Evolutionary conservation across 2,797 vertebrate genomes (phyloP).

Genomic region (Phaenicophaeus curvirostris): DNA sequence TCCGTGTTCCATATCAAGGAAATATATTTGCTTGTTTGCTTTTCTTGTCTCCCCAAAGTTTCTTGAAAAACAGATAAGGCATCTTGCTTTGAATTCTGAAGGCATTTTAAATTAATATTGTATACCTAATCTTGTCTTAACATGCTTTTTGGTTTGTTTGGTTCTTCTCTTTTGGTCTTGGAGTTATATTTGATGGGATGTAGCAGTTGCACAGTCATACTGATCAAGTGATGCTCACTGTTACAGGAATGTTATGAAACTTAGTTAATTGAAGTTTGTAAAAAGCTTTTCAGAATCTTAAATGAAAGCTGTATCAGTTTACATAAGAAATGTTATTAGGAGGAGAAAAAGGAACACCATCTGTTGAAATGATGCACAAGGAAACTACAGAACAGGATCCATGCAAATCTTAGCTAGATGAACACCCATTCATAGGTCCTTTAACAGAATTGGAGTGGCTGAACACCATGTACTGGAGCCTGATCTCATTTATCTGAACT

Average conservation of each 20-base stretch:
- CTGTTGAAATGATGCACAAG: background rate
- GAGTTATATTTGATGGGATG: background rate
- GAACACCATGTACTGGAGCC: background rate
- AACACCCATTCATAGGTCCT: background rate
- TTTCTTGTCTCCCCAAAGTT: background rate
- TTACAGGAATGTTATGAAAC: background rate
- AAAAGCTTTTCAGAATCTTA: background rate
- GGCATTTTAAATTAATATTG: slow-evolving; percentile 7
- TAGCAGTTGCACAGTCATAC: background rate
- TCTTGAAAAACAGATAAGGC: background rate
- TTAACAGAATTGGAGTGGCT: background rate
- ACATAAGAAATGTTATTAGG: background rate
- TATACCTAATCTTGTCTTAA: slow-evolving; percentile 10
- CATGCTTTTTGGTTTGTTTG: background rate
- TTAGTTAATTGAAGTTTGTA: background rate
- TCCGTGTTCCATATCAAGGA: background rate
- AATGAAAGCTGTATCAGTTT: background rate
- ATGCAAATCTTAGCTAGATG: background rate
- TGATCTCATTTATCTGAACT: background rate
- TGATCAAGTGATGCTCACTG: background rate
- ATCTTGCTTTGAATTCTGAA: slow-evolving; percentile 18
- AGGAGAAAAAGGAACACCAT: background rate
- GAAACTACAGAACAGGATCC: background rate
- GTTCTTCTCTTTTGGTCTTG: background rate
- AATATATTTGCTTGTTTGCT: background rate